These are phyloP conservation scores for Harmothoe impar DNA, from an alignment of 2,888 invertebrate species.

Conservation along the genomic window DNA sequence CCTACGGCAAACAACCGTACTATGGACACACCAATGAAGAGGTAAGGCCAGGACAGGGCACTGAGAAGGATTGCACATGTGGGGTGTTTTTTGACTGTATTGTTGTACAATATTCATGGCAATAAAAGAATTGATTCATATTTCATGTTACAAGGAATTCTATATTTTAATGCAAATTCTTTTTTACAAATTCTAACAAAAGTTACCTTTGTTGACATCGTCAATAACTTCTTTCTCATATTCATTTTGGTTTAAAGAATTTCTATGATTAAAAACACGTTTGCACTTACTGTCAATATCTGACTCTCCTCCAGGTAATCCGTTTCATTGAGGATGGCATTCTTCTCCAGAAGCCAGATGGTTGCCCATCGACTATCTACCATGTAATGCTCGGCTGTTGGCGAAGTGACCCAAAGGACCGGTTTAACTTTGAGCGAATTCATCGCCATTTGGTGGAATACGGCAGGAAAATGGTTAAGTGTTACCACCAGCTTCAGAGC, in stretches of 20 bases:
- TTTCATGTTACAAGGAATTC: too few relatives aligned
- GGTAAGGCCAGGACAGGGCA: constrained; percentile 76
- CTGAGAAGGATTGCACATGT: too few relatives aligned
- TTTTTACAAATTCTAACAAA: too few relatives aligned
- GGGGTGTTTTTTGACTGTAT: too few relatives aligned
- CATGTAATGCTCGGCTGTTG: constrained; percentile 83
- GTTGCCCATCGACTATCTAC: constrained; percentile 82
- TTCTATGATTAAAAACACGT: too few relatives aligned
- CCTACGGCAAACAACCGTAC: constrained; percentile 84
- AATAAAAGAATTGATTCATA: too few relatives aligned
- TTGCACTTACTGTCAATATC: too few relatives aligned
- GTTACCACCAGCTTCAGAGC: constrained; percentile 51
- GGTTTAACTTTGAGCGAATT: constrained; percentile 85
- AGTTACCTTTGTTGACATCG: too few relatives aligned
- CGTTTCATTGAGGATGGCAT: constrained; percentile 90
- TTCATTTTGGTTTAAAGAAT: too few relatives aligned
- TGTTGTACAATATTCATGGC: too few relatives aligned
- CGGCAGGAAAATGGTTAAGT: constrained; percentile 69
- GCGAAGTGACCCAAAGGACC: constrained; percentile 87
- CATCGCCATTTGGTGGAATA: constrained; percentile 79
- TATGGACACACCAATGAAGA: constrained; percentile 84
- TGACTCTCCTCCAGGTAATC: constrained; percentile 76
- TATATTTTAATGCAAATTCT: too few relatives aligned
- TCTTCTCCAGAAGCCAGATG: constrained; percentile 90
- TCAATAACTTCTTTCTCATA: too few relatives aligned